Conservation (phyloP, 1,140 invertebrate species). For the Polypedilum vanderplanki region DNA sequence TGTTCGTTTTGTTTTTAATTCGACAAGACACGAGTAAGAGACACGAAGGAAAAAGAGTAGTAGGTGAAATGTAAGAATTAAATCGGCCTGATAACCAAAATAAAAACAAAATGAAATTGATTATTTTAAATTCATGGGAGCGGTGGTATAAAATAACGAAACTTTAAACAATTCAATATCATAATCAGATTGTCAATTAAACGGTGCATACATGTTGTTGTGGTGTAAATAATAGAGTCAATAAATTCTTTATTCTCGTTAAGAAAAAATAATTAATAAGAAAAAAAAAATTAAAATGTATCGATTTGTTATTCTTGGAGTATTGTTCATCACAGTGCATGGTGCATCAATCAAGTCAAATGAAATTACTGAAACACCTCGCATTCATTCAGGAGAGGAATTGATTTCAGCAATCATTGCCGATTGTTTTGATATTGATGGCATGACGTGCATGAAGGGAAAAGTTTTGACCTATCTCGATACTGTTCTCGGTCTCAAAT, state of each 20-base stretch:
- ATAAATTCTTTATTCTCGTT: neutral
- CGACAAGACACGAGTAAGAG: neutral
- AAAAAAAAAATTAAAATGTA: conserved; percentile 39
- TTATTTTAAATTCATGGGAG: conserved; percentile 35
- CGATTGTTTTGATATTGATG: conserved; percentile 59
- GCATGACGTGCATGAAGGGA: conserved; percentile 61
- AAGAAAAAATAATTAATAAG: neutral
- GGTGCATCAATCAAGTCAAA: conserved; percentile 49
- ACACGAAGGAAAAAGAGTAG: neutral
- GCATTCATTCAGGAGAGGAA: conserved; percentile 55
- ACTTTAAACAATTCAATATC: conserved; percentile 36
- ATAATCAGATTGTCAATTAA: conserved; percentile 42
- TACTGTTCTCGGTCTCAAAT: conserved; percentile 54
- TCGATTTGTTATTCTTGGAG: conserved; percentile 41
- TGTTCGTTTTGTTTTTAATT: neutral
- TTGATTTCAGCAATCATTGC: conserved; percentile 61
- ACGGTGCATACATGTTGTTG: conserved; percentile 38
- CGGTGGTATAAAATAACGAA: conserved; percentile 42
- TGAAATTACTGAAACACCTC: conserved; percentile 47
- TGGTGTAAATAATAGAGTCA: conserved; percentile 31
- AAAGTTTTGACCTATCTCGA: conserved; percentile 67
- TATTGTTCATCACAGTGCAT: conserved; percentile 45
- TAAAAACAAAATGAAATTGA: neutral
- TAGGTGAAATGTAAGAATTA: conserved; percentile 20
- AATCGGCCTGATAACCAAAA: conserved; percentile 23